A percentile compares a stretch with the other conserved stretches of the same genome.
Evolutionary conservation across 2,113 vertebrate species (phyloP).

Genomic region (Cervus canadensis): DNA sequence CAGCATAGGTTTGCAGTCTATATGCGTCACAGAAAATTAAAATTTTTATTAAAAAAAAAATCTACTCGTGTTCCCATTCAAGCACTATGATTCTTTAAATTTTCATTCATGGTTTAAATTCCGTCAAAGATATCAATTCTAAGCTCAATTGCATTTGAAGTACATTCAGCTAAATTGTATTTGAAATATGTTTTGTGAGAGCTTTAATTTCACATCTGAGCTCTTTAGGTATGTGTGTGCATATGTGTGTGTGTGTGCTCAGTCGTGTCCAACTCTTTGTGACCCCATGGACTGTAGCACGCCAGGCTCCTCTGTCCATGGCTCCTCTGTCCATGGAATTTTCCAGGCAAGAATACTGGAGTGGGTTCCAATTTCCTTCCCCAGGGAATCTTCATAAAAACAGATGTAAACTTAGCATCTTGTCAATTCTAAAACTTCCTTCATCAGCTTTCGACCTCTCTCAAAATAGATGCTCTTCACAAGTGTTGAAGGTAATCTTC

Average conservation of each 20-base stretch:
- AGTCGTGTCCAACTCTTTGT: not conserved
- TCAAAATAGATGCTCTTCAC: not conserved
- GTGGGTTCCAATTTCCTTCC: not conserved
- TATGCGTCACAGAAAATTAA: not conserved
- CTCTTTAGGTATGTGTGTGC: not conserved
- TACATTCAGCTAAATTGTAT: not conserved
- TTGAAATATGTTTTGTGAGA: not conserved
- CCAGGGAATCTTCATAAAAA: not conserved
- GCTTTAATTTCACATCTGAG: not conserved
- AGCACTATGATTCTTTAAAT: not conserved
- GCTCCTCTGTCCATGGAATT: not conserved
- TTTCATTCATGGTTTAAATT: not conserved
- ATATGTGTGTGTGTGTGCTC: not conserved
- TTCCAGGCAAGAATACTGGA: not conserved
- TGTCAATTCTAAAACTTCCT: not conserved
- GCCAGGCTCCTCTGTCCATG: not conserved
- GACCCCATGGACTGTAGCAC: not conserved
- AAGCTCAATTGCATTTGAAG: not conserved
- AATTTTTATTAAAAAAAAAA: not conserved
- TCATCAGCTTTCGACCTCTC: not conserved
- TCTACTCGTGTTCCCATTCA: not conserved
- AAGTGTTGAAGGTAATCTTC: not conserved
- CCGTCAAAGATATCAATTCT: not conserved
- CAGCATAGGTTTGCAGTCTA: not conserved
- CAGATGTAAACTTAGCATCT: not conserved